Evolutionary conservation across 2,797 vertebrate species (phyloP).

Genomic region (Brachymystax lenok): DNA sequence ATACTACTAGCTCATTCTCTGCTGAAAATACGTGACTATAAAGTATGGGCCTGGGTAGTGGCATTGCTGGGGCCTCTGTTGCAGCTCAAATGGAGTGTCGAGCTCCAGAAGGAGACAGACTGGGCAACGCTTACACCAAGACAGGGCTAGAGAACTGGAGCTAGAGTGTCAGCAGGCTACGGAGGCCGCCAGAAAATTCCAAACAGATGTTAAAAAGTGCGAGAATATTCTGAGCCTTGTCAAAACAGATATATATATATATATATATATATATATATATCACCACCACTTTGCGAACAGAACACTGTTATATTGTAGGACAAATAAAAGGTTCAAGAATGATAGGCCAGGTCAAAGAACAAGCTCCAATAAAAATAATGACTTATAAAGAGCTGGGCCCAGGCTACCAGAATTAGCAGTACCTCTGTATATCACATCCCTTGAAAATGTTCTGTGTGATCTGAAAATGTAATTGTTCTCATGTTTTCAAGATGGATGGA

Average conservation of each 20-base stretch:
- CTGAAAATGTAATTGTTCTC: background rate
- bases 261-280: background rate
- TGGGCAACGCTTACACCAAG: background rate
- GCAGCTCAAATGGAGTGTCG: conserved; percentile 21
- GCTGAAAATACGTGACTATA: background rate
- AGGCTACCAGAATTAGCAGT: background rate
- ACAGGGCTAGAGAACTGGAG: conserved; percentile 7
- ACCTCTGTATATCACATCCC: background rate
- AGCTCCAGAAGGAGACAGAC: conserved; percentile 12
- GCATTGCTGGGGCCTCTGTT: conserved; percentile 2
- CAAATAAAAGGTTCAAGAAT: background rate
- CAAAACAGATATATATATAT: conserved; percentile 13
- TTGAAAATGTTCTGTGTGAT: background rate
- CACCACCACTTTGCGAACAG: background rate
- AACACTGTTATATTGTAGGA: background rate
- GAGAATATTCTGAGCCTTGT: conserved; percentile 11
- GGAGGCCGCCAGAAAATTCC: conserved; percentile 9
- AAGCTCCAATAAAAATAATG: background rate
- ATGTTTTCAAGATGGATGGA: background rate
- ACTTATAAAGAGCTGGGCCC: background rate
- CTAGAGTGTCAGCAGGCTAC: background rate
- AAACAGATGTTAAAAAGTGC: conserved; percentile 17
- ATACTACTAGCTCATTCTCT: background rate
- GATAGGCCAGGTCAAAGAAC: background rate
- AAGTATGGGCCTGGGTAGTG: background rate